Base-by-base conservation (phyloP, 2,888 invertebrate genomes). In the Phyllotreta striolata region DNA sequence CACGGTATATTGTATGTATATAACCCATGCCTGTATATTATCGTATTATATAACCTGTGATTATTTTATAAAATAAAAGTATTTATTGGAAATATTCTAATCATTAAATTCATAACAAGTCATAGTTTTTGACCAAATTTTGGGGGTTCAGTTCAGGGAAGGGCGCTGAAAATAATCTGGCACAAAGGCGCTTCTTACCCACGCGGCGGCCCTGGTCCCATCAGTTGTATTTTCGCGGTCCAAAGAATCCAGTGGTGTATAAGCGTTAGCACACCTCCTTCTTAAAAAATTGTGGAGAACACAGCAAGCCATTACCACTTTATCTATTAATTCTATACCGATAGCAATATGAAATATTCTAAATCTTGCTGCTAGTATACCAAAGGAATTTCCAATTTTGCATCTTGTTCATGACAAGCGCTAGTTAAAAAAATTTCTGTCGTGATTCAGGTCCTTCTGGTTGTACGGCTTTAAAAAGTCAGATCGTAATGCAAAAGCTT, bases 291-390 rank as follows among this genome's bases (percentile, higher is more conserved):
- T n/a, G n/a, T n/a, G n/a, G n/a, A n/a, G n/a, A n/a, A n/a, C n/a
- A n/a, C n/a, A n/a, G n/a, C n/a, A n/a, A n/a, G 68, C 70, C 66
- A 69, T 58, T 24, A 70, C 67, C 12, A 68, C 64, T 35, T 55
- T 57, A n/a, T 68, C 67, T 55, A 55, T 57, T 24, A 35, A 12
- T 7, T 35, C 41, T 8, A 41, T 14, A 52, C 34, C 24, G 52
- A 44, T 43, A 51, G 44, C 12, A 60, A 66, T 67, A 52, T 72
- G 70, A 14, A 76, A 68, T 57, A 76, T 65, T 55, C 72, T 43
- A 68, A 77, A 77, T 64, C 74, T 63, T 6, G 62, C 60, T 44
- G 68, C 58, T 49, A 74, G 60, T 24, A 77, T 75, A 35, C 73
- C 72, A 55, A 73, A 73, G 8, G 58, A 66, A 58, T 73, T 73